Conservation (phyloP, 2,888 invertebrate genomes). For the Pachliopta kotzebuea region DNA sequence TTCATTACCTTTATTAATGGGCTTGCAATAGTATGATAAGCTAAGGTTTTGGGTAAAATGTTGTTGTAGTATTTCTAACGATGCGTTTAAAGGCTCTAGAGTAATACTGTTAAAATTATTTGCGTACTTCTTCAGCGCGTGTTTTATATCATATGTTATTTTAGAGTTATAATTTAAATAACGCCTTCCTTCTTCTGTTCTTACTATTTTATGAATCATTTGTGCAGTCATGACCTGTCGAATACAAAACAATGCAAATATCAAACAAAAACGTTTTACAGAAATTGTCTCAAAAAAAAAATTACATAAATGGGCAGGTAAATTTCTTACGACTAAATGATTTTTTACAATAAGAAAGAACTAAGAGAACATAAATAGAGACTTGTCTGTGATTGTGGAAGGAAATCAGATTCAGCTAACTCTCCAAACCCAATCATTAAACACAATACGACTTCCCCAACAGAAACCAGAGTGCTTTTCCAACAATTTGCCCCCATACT, state of each 20-base stretch:
- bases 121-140: constrained; percentile 51
- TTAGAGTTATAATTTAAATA: constrained; percentile 65
- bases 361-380: no score
- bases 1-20: constrained; percentile 45
- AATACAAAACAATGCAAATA: not conserved
- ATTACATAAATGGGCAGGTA: no score
- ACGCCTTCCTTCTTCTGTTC: constrained; percentile 62
- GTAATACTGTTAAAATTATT: constrained; percentile 46
- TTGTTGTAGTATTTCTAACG: constrained; percentile 51
- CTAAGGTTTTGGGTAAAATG: constrained; percentile 43
- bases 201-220: constrained; percentile 54
- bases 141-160: constrained; percentile 61
- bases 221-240: constrained; percentile 52
- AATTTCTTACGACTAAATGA: no score
- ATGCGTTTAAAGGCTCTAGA: constrained; percentile 48
- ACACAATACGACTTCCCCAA: no score
- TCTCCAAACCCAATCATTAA: no score
- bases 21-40: constrained; percentile 50
- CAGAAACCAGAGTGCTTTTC: no score
- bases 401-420: no score
- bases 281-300: no score
- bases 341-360: no score
- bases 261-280: no score
- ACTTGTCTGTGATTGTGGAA: no score
- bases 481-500: no score